phyloP scores from a whole-genome alignment of 2,888 invertebrate genomes.

The Microchrysa polita region DNA sequence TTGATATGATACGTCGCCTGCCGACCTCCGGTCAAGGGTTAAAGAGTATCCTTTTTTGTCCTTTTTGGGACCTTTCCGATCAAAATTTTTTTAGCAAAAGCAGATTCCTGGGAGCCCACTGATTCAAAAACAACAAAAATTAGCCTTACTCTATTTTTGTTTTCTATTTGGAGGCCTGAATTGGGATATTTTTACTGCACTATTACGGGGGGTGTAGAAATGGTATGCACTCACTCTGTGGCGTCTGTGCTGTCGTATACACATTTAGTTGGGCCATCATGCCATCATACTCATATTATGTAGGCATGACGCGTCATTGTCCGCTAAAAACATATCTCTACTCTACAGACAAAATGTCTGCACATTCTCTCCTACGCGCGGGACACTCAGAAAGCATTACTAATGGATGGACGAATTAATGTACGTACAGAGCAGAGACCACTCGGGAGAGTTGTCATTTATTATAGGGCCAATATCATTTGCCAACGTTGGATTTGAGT shows the following conservation, averaged over 20 bases:
- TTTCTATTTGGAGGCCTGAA: no score
- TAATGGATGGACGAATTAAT: conserved; percentile 20
- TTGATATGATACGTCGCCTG: no score
- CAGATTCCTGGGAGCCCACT: no score
- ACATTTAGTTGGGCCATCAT: background rate
- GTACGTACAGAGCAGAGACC: background rate
- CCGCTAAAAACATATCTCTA: background rate
- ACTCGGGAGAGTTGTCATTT: conserved; percentile 7
- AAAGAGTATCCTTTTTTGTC: no score
- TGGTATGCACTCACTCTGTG: background rate
- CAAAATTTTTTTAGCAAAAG: no score
- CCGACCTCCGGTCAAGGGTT: no score
- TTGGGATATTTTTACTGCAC: background rate
- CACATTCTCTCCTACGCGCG: background rate
- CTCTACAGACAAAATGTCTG: background rate
- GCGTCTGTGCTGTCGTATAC: background rate
- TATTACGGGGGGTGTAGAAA: no score
- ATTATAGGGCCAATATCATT: conserved; percentile 14
- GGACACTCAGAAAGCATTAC: background rate
- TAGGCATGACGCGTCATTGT: conserved; percentile 24
- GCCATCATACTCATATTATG: no score
- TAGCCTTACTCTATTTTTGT: no score
- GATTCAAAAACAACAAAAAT: no score
- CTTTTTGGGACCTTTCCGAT: no score
- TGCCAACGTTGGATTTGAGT: background rate